Evolutionary conservation across 2,113 vertebrate species (phyloP).

Genomic region (Centrocercus urophasianus): DNA sequence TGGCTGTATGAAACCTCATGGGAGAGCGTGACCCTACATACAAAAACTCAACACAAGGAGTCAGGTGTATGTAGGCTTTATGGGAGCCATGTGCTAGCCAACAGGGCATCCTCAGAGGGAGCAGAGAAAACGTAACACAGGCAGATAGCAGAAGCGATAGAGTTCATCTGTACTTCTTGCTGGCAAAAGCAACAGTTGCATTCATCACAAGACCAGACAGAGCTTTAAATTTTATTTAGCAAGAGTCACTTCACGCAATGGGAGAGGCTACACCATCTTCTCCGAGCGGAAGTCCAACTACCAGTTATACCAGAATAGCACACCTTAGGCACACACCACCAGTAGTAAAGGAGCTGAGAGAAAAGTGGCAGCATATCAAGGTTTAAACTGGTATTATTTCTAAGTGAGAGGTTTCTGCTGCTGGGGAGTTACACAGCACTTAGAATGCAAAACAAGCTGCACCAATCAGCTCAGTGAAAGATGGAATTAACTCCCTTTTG

Average conservation of each 20-base stretch:
- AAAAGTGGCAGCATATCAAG: not conserved
- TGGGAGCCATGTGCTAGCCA: not conserved
- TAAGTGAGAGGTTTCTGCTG: not conserved
- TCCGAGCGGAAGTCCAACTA: not conserved
- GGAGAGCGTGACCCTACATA: not conserved
- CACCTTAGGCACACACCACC: not conserved
- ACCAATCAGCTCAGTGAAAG: not conserved
- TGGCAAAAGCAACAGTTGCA: not conserved
- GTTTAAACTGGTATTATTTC: not conserved
- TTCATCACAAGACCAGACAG: not conserved
- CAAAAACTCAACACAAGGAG: not conserved
- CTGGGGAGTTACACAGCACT: not conserved
- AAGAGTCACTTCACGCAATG: not conserved
- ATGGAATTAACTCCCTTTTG: not conserved
- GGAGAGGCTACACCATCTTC: not conserved
- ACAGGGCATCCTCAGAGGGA: not conserved
- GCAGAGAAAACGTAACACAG: not conserved
- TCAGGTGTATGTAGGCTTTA: not conserved
- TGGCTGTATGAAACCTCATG: rapidly evolving
- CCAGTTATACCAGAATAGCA: not conserved
- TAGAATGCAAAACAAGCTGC: not conserved
- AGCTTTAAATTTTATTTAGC: not conserved
- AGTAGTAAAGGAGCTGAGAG: not conserved
- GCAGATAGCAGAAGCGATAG: not conserved
- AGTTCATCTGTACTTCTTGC: not conserved